Conservation (phyloP, 2,888 invertebrate genomes). For the Lampropteryx suffumata region DNA sequence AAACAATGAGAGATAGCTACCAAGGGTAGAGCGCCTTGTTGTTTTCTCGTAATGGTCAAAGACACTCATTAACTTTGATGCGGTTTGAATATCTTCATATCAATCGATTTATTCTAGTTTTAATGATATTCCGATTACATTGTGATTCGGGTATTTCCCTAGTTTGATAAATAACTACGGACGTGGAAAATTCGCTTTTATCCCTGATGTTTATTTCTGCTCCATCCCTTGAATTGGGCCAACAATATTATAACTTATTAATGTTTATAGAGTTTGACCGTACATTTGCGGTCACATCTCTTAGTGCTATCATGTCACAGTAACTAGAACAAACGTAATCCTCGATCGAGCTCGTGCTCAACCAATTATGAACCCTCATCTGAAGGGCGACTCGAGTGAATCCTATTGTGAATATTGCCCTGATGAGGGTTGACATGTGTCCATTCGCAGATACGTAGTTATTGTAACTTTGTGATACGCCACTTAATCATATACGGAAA, state of each 20-base stretch:
- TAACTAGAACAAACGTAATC: constrained; percentile 19
- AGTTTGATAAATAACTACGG: too few relatives aligned
- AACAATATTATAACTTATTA: constrained; percentile 7
- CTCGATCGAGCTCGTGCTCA: constrained; percentile 22
- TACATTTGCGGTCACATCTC: constrained; percentile 7
- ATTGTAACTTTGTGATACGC: constrained; percentile 44
- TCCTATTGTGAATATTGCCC: constrained; percentile 39
- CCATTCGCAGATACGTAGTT: constrained; percentile 46
- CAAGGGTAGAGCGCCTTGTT: too few relatives aligned
- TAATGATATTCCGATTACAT: too few relatives aligned
- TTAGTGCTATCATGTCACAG: constrained; percentile 5
- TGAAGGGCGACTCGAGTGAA: constrained; percentile 25
- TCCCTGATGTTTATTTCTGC: too few relatives aligned
- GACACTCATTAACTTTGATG: too few relatives aligned
- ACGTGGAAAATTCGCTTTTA: too few relatives aligned
- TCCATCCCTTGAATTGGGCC: not conserved
- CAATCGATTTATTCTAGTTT: too few relatives aligned
- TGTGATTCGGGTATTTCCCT: too few relatives aligned
- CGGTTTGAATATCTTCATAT: too few relatives aligned
- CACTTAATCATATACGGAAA: constrained; percentile 27
- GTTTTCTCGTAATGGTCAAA: too few relatives aligned
- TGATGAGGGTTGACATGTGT: constrained; percentile 64
- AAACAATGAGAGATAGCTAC: too few relatives aligned
- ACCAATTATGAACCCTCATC: constrained; percentile 37
- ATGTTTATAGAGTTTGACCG: constrained; percentile 3